Conservation (phyloP, 2,888 invertebrate species). For the Drosophila ezoana region DNA sequence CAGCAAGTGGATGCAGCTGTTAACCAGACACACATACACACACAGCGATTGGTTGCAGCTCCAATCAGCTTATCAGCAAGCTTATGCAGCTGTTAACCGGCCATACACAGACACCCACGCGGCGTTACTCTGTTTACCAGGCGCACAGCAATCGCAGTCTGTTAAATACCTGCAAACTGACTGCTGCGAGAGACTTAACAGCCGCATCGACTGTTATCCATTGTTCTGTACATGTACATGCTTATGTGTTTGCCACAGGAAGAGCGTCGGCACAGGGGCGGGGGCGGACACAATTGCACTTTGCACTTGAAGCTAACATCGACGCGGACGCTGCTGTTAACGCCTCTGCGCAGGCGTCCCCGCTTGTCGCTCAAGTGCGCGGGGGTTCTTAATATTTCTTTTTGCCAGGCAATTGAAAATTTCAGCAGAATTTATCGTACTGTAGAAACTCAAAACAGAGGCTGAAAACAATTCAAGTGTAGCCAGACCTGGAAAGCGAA, state of each 20-base stretch:
- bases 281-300: constrained; percentile 25
- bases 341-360: constrained; percentile 50
- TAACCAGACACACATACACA: not conserved
- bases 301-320: constrained; percentile 33
- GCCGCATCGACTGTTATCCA: constrained; percentile 13
- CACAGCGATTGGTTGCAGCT: constrained; percentile 25
- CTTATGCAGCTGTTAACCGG: constrained; percentile 28
- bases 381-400: constrained; percentile 19
- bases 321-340: constrained; percentile 24
- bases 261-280: not conserved
- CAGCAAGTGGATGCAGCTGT: constrained; percentile 41
- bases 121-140: constrained; percentile 14
- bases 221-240: not conserved
- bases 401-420: constrained; percentile 45
- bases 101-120: not conserved
- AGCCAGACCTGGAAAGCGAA: constrained; percentile 43
- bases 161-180: constrained; percentile 37
- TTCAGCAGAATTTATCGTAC: constrained; percentile 44
- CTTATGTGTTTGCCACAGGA: constrained; percentile 1
- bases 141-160: constrained; percentile 30
- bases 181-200: constrained; percentile 28
- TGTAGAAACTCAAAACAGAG: constrained; percentile 22
- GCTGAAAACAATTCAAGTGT: constrained; percentile 63
- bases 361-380: constrained; percentile 24
- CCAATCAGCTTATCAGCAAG: constrained; percentile 60